These are phyloP conservation scores for Pterocles burchelli DNA, from an alignment of 2,113 vertebrate genomes.

Conservation along the genomic window DNA sequence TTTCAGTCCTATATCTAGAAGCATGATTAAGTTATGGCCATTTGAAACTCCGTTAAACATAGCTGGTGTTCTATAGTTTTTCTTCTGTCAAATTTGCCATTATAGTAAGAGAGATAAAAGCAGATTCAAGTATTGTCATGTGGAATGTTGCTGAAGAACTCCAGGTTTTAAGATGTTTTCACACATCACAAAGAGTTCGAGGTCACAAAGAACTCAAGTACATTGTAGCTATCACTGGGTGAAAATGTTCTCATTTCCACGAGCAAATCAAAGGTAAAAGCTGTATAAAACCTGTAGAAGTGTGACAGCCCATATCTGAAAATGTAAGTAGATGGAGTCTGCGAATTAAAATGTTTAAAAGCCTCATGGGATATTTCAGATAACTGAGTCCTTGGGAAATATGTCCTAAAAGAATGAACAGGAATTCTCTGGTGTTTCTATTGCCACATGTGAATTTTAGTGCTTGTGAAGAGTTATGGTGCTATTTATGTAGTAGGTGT, in stretches of 20 bases:
- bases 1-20: background rate
- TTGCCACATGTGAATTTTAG: background rate
- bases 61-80: background rate
- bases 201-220: background rate
- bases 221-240: background rate
- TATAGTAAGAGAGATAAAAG: background rate
- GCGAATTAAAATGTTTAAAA: background rate
- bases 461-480: background rate
- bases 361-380: background rate
- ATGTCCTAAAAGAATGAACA: background rate
- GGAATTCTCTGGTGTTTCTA: background rate
- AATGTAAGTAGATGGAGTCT: background rate
- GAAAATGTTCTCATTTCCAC: background rate
- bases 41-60: background rate
- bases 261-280: conserved; percentile 6
- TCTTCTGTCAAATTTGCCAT: background rate
- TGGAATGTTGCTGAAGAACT: background rate
- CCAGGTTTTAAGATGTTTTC: background rate
- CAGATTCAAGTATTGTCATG: background rate
- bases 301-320: background rate
- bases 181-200: background rate
- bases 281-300: background rate
- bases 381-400: background rate
- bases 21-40: background rate
- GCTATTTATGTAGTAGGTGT: background rate